phyloP scores from a whole-genome alignment of 2,888 invertebrate genomes.

The Tuta absoluta region DNA sequence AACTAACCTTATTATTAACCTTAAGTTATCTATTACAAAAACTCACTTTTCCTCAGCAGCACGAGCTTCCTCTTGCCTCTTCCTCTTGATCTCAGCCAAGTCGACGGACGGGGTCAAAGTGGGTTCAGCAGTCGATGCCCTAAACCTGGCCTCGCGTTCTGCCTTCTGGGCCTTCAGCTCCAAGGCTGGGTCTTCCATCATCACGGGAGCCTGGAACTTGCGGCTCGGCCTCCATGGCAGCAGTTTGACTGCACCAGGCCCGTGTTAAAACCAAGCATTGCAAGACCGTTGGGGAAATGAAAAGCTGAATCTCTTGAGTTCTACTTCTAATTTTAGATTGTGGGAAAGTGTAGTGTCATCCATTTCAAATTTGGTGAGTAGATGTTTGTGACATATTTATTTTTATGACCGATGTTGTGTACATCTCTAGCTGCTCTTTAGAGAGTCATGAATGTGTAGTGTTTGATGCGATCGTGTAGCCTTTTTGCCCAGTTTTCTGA shows the following conservation, averaged over 20 bases:
- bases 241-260: constrained; percentile 82
- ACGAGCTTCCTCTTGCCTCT: constrained; percentile 83
- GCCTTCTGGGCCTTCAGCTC: constrained; percentile 84
- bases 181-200: constrained; percentile 80
- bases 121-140: constrained; percentile 76
- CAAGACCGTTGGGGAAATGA: constrained; percentile 60
- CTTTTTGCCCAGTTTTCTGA: constrained; percentile 20
- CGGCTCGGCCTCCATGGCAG: constrained; percentile 86
- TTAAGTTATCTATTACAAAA: not conserved
- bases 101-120: constrained; percentile 75
- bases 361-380: not conserved
- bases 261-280: constrained; percentile 55
- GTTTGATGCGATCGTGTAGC: constrained; percentile 20
- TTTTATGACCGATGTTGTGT: not conserved
- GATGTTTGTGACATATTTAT: too few relatives aligned
- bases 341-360: not conserved
- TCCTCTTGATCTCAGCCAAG: constrained; percentile 78
- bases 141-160: constrained; percentile 82
- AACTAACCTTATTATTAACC: not conserved
- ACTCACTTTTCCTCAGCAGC: constrained; percentile 83
- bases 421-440: not conserved
- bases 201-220: constrained; percentile 83
- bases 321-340: not conserved
- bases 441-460: not conserved
- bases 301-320: constrained; percentile 34